These are phyloP conservation scores for Lindbergichthys nudifrons DNA, from an alignment of 2,797 vertebrate genomes.

Conservation along the genomic window DNA sequence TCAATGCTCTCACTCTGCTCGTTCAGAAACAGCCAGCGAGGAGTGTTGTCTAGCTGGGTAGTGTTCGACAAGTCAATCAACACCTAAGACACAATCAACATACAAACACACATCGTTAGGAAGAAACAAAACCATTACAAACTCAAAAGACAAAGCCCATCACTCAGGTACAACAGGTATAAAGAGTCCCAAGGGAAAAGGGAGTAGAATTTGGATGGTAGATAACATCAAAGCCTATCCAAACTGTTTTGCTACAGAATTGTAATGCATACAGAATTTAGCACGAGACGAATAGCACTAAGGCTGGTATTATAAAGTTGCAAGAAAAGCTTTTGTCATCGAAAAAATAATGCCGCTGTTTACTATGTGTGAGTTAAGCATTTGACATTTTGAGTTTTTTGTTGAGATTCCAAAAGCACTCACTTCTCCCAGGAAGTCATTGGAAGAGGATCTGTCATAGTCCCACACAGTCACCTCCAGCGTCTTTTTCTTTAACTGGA, in stretches of 20 bases:
- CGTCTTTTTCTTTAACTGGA: slow-evolving; percentile 97
- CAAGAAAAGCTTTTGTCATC: neutral
- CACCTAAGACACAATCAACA: slow-evolving; percentile 83
- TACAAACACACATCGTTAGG: neutral
- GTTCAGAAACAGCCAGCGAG: slow-evolving; percentile 94
- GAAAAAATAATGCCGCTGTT: slow-evolving; percentile 7
- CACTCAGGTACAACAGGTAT: neutral
- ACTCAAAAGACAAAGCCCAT: neutral
- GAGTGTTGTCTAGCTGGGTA: slow-evolving; percentile 93
- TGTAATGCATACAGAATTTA: neutral
- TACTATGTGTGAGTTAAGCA: slow-evolving; percentile 3
- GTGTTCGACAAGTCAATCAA: slow-evolving; percentile 95
- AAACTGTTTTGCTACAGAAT: neutral
- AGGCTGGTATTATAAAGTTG: neutral
- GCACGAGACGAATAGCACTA: slow-evolving; percentile 1
- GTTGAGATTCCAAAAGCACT: slow-evolving; percentile 74
- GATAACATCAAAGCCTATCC: neutral
- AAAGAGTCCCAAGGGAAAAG: slow-evolving; percentile 1
- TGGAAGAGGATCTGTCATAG: slow-evolving; percentile 97
- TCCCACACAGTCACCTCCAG: slow-evolving; percentile 99
- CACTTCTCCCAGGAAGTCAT: slow-evolving; percentile 99
- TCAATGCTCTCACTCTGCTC: slow-evolving; percentile 97
- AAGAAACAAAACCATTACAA: neutral
- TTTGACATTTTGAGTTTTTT: slow-evolving; percentile 36
- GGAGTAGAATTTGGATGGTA: neutral